Conservation (phyloP, 2,113 vertebrate species). For the Microtus pennsylvanicus region DNA sequence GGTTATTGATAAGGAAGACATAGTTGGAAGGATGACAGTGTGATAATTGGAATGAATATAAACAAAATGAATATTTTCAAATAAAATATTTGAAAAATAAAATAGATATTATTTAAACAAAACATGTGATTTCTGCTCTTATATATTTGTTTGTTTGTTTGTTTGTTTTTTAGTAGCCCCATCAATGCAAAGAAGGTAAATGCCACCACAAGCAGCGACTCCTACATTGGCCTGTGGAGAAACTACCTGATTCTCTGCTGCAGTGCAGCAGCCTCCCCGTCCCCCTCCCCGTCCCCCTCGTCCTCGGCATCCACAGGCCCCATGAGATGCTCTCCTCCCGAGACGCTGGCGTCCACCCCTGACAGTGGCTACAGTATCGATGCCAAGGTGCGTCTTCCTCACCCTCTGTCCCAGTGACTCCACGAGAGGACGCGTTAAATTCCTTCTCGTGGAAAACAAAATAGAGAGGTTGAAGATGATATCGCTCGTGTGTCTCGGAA, state of each 20-base stretch:
- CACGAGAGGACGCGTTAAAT: too few relatives aligned
- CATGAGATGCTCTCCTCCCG: constrained; percentile 97
- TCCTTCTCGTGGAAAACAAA: background rate
- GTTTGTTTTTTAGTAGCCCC: constrained; percentile 90
- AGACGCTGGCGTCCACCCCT: constrained; percentile 99
- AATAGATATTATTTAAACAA: background rate
- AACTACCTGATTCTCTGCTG: constrained; percentile 99
- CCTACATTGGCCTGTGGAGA: constrained; percentile 97
- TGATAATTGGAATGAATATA: background rate
- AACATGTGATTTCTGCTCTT: background rate
- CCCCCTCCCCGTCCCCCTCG: constrained; percentile 84
- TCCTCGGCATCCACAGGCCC: constrained; percentile 91
- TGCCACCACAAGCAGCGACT: constrained; percentile 94
- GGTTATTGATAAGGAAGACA: background rate
- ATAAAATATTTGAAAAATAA: background rate
- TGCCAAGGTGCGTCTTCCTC: constrained; percentile 91
- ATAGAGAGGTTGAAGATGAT: background rate
- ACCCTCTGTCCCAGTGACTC: background rate
- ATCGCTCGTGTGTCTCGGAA: background rate
- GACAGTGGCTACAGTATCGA: constrained; percentile 98
- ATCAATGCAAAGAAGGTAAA: constrained; percentile 99
- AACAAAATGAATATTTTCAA: background rate
- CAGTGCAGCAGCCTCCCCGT: constrained; percentile 92
- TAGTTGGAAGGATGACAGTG: background rate
- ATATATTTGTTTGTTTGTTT: background rate